A percentile compares a stretch with the other conserved stretches of the same genome.
These are phyloP conservation scores for Salvelinus namaycush DNA, from an alignment of 2,113 vertebrate genomes.

Conservation along the genomic window DNA sequence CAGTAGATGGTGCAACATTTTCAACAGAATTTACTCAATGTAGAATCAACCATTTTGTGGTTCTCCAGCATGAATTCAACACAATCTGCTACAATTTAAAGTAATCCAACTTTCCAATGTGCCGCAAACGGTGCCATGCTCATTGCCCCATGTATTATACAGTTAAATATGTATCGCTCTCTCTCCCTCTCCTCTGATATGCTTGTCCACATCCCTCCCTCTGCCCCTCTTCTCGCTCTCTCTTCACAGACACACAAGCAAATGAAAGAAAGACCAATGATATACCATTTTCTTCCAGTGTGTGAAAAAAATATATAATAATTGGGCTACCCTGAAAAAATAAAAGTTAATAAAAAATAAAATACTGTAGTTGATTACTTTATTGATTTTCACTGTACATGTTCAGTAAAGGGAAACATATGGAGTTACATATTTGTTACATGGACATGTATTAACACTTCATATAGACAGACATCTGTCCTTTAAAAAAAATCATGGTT, in stretches of 20 bases:
- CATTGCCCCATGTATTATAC: no score
- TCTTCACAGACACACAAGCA: neutral
- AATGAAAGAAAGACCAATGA: neutral
- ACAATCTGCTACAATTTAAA: neutral
- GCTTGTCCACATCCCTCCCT: neutral
- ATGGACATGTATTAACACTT: slow-evolving; percentile 68
- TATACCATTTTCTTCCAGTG: slow-evolving; percentile 1
- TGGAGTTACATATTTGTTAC: slow-evolving; percentile 69
- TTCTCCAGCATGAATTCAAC: neutral
- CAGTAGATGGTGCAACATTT: neutral
- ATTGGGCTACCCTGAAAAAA: no score
- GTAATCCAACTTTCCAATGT: neutral
- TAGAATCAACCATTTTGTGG: neutral
- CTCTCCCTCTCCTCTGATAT: neutral
- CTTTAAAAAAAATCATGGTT: slow-evolving; percentile 67
- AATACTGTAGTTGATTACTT: slow-evolving; percentile 56
- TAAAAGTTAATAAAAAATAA: neutral
- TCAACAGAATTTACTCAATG: neutral
- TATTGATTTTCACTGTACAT: slow-evolving; percentile 73
- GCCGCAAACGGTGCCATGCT: no score
- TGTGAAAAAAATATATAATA: no score
- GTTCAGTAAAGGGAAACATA: slow-evolving; percentile 61
- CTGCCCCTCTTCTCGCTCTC: neutral
- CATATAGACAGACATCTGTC: slow-evolving; percentile 59
- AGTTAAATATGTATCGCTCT: no score